Conservation (phyloP, 2,113 vertebrate species). For the Carettochelys insculpta region DNA sequence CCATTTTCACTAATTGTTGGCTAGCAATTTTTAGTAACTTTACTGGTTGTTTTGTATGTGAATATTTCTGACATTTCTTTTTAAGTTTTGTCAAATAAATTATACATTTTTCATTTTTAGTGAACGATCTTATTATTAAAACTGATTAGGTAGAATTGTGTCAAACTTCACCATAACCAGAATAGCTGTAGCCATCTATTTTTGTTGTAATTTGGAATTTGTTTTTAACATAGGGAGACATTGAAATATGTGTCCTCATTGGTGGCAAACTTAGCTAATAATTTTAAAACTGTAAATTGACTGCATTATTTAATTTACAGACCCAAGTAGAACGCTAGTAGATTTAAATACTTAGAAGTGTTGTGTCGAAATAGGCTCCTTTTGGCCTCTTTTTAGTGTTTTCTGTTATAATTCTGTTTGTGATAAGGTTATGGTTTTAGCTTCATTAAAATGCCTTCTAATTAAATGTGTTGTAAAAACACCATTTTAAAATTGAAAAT, state of each 20-base stretch:
- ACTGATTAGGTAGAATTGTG: background rate
- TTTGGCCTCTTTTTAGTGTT: slow-evolving; percentile 10
- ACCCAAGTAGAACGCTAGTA: slow-evolving; percentile 6
- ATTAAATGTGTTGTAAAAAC: slow-evolving; percentile 2
- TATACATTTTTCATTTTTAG: background rate
- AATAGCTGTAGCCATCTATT: background rate
- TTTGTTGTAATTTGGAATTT: slow-evolving; percentile 33
- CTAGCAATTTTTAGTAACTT: background rate
- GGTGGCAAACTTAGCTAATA: background rate
- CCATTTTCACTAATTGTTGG: background rate
- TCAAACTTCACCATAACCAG: background rate
- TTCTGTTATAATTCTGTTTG: background rate
- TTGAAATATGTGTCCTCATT: slow-evolving; percentile 10
- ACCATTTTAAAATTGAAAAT: slow-evolving; percentile 5
- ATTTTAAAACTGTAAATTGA: slow-evolving; percentile 52
- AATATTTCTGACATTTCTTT: background rate
- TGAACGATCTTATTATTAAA: background rate
- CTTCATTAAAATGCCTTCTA: background rate
- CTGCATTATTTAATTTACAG: slow-evolving; percentile 64
- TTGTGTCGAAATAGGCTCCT: background rate
- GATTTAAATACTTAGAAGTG: slow-evolving; percentile 24
- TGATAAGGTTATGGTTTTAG: background rate
- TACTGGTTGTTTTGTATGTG: background rate
- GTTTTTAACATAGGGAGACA: slow-evolving; percentile 1
- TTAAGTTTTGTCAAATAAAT: background rate